Evolutionary conservation across 1,140 invertebrate species (phyloP).

Genomic region (Drosophila sulfurigaster): DNA sequence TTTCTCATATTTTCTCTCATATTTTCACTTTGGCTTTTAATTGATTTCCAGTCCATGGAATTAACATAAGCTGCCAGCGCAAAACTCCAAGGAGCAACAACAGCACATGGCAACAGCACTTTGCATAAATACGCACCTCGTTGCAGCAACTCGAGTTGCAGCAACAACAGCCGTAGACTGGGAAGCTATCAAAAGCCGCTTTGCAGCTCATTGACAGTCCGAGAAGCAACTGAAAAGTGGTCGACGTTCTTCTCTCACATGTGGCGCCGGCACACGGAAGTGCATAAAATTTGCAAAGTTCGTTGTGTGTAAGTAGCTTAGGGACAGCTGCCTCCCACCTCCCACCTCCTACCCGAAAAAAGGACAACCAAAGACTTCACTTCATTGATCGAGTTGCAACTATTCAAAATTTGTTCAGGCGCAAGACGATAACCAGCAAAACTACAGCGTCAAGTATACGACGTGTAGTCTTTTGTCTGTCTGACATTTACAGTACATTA

Average conservation of each 20-base stretch:
- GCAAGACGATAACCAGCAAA: slow-evolving; percentile 55
- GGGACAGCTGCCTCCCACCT: background rate
- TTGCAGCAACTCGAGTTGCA: slow-evolving; percentile 8
- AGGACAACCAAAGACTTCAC: slow-evolving; percentile 47
- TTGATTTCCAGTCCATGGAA: slow-evolving; percentile 71
- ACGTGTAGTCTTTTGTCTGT: slow-evolving; percentile 23
- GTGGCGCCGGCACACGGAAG: slow-evolving; percentile 56
- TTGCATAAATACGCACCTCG: slow-evolving; percentile 63
- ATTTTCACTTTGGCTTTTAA: slow-evolving; percentile 39
- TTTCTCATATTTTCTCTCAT: slow-evolving; percentile 42
- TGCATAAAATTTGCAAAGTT: slow-evolving; percentile 64
- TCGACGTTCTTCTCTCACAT: slow-evolving; percentile 26
- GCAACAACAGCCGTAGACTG: background rate
- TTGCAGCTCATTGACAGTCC: slow-evolving; percentile 68
- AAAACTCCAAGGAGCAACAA: background rate
- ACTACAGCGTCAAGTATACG: background rate
- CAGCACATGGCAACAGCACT: slow-evolving; percentile 60
- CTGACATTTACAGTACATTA: slow-evolving; percentile 68
- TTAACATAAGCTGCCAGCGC: slow-evolving; percentile 61
- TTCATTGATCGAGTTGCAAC: slow-evolving; percentile 66
- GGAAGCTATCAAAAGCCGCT: slow-evolving; percentile 66
- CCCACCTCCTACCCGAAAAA: background rate
- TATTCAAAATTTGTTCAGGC: slow-evolving; percentile 73
- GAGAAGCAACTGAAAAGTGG: background rate
- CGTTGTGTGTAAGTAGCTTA: slow-evolving; percentile 67